A percentile compares a stretch with the other conserved stretches of the same genome.
phyloP scores from a whole-genome alignment of 1,140 invertebrate species.

The Ostrea denselamellosa region DNA sequence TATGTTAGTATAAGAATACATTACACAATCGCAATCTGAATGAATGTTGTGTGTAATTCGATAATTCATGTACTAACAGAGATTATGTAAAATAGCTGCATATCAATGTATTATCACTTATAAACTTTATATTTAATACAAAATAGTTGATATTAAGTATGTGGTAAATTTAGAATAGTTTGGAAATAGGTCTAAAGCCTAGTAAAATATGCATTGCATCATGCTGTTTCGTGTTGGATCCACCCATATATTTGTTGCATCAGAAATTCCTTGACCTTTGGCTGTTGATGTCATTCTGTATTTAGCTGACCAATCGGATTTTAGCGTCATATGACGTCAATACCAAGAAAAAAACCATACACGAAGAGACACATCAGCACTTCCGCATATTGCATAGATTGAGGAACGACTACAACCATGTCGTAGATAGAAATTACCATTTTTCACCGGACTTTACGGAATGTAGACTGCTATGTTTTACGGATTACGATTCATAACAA shows the following conservation, averaged over 20 bases:
- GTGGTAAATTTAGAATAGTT: too few relatives aligned
- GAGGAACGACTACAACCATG: slow-evolving; percentile 54
- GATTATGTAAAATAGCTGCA: too few relatives aligned
- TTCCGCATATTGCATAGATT: slow-evolving; percentile 37
- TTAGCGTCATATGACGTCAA: slow-evolving; percentile 39
- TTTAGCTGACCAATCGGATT: slow-evolving; percentile 49
- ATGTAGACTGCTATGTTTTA: slow-evolving; percentile 33
- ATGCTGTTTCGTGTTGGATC: not conserved
- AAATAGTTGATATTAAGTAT: too few relatives aligned
- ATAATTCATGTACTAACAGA: too few relatives aligned
- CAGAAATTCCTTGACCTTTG: not conserved
- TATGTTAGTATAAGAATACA: too few relatives aligned
- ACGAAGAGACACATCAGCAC: slow-evolving; percentile 62
- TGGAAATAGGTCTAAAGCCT: too few relatives aligned
- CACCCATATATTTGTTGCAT: not conserved
- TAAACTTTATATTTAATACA: too few relatives aligned
- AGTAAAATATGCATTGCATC: too few relatives aligned
- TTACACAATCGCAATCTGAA: too few relatives aligned
- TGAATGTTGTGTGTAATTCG: too few relatives aligned
- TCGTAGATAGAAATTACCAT: slow-evolving; percentile 49
- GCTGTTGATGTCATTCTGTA: slow-evolving; percentile 1
- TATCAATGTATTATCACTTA: too few relatives aligned
- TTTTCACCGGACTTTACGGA: slow-evolving; percentile 43
- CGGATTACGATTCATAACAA: slow-evolving; percentile 44
- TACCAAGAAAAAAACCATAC: slow-evolving; percentile 48